These are phyloP conservation scores for Blastobasis lacticolella DNA, from an alignment of 2,888 invertebrate species.

Conservation along the genomic window DNA sequence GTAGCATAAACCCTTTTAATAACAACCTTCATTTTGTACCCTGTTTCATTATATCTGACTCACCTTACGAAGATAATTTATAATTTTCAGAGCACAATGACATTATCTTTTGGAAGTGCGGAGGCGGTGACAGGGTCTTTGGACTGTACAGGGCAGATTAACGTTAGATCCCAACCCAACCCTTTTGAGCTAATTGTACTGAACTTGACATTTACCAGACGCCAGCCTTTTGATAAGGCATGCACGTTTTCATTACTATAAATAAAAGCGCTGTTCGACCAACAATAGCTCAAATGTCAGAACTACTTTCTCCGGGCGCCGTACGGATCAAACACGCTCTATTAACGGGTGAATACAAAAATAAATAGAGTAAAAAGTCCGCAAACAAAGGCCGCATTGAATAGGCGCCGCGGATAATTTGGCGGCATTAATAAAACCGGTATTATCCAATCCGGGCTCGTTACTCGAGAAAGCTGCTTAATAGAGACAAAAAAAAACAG, in stretches of 20 bases:
- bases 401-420: slow-evolving; percentile 23
- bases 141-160: neutral
- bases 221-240: slow-evolving; percentile 2
- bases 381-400: slow-evolving; percentile 17
- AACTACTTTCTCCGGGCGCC: slow-evolving; percentile 29
- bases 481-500: no score
- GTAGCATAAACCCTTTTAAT: no score
- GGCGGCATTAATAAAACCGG: slow-evolving; percentile 23
- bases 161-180: neutral
- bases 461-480: slow-evolving; percentile 30
- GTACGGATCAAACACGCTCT: slow-evolving; percentile 15
- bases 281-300: slow-evolving; percentile 36
- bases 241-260: no score
- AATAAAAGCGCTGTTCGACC: slow-evolving; percentile 22
- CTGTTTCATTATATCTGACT: no score
- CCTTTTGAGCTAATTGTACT: neutral
- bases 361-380: slow-evolving; percentile 26
- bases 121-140: no score
- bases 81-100: no score
- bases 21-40: no score
- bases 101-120: no score
- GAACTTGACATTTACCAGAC: slow-evolving; percentile 6
- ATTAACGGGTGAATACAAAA: slow-evolving; percentile 19
- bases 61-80: no score
- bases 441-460: slow-evolving; percentile 21